A percentile compares a stretch with the other conserved stretches of the same genome.
These are phyloP conservation scores for Aphelocoma californica DNA, from an alignment of 2,797 vertebrate species.

Conservation along the genomic window DNA sequence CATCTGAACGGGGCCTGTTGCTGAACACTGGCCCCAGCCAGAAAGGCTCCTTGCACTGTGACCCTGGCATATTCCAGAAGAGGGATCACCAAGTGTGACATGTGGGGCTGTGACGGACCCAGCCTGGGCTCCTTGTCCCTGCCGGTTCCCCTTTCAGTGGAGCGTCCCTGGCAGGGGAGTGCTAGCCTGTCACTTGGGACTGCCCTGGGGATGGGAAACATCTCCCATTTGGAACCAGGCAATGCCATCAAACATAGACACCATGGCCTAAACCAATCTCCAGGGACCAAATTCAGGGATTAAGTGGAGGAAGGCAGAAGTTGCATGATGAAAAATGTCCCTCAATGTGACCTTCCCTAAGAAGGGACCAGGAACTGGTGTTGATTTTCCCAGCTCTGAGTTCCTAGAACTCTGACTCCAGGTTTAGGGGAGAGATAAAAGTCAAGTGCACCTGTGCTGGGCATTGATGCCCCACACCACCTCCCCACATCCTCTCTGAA, in stretches of 20 bases:
- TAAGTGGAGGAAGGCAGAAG: accelerated
- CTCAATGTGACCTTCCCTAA: not conserved
- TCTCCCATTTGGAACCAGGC: not conserved
- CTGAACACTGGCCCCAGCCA: accelerated
- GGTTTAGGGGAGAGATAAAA: not conserved
- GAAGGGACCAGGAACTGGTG: accelerated
- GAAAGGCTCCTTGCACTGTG: not conserved
- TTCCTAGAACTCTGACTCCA: not conserved
- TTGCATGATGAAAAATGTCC: accelerated
- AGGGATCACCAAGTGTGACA: not conserved
- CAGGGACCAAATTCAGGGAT: not conserved
- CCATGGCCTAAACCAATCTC: not conserved
- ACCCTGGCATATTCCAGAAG: not conserved
- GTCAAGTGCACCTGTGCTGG: not conserved
- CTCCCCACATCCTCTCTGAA: not conserved
- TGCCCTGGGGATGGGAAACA: not conserved
- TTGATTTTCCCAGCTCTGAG: not conserved
- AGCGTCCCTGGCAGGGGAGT: accelerated
- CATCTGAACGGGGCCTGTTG: not conserved
- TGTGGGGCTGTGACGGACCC: accelerated
- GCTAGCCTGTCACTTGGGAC: not conserved
- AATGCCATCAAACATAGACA: not conserved
- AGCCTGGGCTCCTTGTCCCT: not conserved
- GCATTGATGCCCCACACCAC: not conserved
- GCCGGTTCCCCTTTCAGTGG: too few species aligned